Evolutionary conservation across 1,140 invertebrate species (phyloP).

Genomic region (Drosophila ohnishii): DNA sequence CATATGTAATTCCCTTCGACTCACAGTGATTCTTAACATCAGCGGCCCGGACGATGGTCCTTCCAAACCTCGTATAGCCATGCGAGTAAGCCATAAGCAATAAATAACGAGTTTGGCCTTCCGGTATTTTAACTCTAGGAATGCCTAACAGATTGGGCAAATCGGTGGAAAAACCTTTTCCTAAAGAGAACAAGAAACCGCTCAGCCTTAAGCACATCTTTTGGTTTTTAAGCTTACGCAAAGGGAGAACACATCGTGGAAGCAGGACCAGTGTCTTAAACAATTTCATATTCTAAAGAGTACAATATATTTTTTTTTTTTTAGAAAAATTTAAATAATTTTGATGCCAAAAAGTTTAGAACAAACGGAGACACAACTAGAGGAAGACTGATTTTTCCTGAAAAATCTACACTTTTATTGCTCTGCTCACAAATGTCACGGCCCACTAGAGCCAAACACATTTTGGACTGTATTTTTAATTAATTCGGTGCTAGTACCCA

Average conservation of each 20-base stretch:
- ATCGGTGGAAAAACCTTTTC: conserved; percentile 1
- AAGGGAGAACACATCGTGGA: not conserved
- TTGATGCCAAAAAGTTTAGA: conserved; percentile 11
- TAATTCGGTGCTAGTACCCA: conserved; percentile 56
- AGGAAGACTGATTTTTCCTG: conserved; percentile 5
- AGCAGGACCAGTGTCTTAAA: not conserved
- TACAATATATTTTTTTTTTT: not conserved
- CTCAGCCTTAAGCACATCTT: not conserved
- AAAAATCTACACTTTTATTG: not conserved
- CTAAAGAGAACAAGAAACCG: not conserved
- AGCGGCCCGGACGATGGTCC: conserved; percentile 42
- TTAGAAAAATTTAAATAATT: conserved; percentile 20
- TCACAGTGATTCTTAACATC: conserved; percentile 36
- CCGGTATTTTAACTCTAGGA: conserved; percentile 23
- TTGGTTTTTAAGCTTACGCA: conserved; percentile 35
- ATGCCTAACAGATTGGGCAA: conserved; percentile 4
- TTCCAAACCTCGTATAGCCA: conserved; percentile 27
- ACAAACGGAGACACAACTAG: not conserved
- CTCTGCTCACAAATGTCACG: conserved; percentile 8
- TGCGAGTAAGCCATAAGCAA: conserved; percentile 48
- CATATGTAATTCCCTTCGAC: not conserved
- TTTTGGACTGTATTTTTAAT: not conserved
- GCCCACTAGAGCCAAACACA: conserved; percentile 3
- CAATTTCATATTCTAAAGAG: conserved; percentile 11
- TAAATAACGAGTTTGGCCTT: conserved; percentile 42